Percentiles rank a stretch among this genome's conserved stretches.
Conservation (phyloP, 2,888 invertebrate species). For the Agrilus cyanescens region DNA sequence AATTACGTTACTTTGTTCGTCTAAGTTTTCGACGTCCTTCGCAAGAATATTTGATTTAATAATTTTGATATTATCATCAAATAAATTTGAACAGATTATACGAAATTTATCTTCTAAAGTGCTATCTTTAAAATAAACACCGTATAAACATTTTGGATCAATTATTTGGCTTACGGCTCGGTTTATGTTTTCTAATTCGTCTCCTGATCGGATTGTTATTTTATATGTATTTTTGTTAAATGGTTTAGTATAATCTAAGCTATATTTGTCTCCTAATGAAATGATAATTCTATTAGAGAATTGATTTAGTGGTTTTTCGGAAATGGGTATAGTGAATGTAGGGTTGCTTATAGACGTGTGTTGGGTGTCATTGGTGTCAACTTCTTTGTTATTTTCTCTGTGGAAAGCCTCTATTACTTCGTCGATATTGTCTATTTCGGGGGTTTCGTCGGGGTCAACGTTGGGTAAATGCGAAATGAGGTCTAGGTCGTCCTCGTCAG, state of each 20-base stretch:
- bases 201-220: constrained; percentile 5
- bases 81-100: constrained; percentile 2
- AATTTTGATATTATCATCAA: constrained; percentile 10
- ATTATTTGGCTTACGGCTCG: constrained; percentile 5
- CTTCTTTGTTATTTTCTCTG: neutral
- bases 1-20: constrained; percentile 9
- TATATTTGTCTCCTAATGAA: constrained; percentile 4
- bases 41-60: constrained; percentile 9
- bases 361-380: neutral
- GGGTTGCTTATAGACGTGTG: constrained; percentile 1
- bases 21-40: constrained; percentile 9
- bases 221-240: constrained; percentile 4
- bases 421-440: neutral
- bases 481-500: constrained; percentile 3
- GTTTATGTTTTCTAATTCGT: constrained; percentile 4
- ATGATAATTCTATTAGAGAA: constrained; percentile 3
- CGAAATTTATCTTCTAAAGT: constrained; percentile 6
- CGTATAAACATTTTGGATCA: constrained; percentile 9
- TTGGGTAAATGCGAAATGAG: constrained; percentile 3
- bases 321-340: constrained; percentile 4
- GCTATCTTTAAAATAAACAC: constrained; percentile 8
- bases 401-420: neutral
- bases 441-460: constrained; percentile 1
- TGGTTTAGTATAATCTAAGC: neutral
- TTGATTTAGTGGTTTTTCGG: constrained; percentile 6